Evolutionary conservation across 2,113 vertebrate species (phyloP).

Genomic region (Plectropomus leopardus): DNA sequence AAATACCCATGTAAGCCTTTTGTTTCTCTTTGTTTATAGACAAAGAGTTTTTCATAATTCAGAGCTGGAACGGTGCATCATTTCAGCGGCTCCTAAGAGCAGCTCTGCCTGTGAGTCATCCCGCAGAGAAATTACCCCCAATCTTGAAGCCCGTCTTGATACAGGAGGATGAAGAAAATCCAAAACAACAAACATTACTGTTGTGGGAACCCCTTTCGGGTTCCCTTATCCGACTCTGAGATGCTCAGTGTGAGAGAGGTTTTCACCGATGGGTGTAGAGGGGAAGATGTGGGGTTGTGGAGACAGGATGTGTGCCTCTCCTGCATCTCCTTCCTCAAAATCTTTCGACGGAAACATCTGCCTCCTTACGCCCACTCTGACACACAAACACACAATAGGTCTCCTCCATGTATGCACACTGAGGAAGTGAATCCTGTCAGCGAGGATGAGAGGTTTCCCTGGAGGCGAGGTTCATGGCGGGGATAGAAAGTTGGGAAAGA

Average conservation of each 20-base stretch:
- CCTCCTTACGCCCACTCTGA: constrained; percentile 70
- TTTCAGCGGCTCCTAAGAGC: constrained; percentile 44
- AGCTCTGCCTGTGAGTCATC: constrained; percentile 61
- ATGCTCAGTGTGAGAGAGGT: constrained; percentile 20
- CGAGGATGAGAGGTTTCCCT: constrained; percentile 75
- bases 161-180: constrained; percentile 57
- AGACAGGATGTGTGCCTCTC: constrained; percentile 81
- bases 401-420: constrained; percentile 50
- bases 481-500: constrained; percentile 70
- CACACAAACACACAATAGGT: constrained; percentile 77
- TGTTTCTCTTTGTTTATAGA: constrained; percentile 72
- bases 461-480: constrained; percentile 64
- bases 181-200: constrained; percentile 59
- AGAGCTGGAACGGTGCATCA: constrained; percentile 41
- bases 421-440: constrained; percentile 86
- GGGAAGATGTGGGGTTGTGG: constrained; percentile 52
- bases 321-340: constrained; percentile 81
- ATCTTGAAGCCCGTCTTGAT: constrained; percentile 52
- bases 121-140: constrained; percentile 53
- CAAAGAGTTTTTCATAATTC: constrained; percentile 64
- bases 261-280: constrained; percentile 27
- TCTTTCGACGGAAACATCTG: constrained; percentile 86
- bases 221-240: constrained; percentile 39
- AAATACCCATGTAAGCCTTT: constrained; percentile 70
- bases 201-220: constrained; percentile 58